Conservation (phyloP, 2,113 vertebrate genomes). For the Columba janthina region DNA sequence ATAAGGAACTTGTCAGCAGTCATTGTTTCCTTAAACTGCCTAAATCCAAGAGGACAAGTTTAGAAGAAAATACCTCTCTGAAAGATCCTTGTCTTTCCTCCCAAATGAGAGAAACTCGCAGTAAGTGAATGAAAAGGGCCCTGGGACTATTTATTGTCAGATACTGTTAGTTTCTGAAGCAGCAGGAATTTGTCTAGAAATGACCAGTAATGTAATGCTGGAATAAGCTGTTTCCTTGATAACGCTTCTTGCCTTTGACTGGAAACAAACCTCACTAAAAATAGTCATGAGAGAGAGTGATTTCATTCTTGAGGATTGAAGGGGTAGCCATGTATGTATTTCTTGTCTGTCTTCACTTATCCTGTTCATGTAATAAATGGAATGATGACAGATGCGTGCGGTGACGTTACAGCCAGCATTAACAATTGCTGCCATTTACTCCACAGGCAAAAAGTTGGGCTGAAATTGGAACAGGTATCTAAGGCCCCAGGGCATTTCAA, state of each 20-base stretch:
- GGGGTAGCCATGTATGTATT: not conserved
- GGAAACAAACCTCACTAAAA: conserved; percentile 26
- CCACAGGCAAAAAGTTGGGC: not conserved
- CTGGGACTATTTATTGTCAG: not conserved
- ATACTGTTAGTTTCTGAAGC: conserved; percentile 2
- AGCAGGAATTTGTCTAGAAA: not conserved
- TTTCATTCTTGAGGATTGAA: conserved; percentile 27
- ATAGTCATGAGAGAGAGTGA: not conserved
- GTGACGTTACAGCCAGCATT: not conserved
- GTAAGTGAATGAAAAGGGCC: conserved; percentile 6
- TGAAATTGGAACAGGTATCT: not conserved
- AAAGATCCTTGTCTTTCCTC: conserved; percentile 38
- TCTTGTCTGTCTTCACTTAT: conserved; percentile 22
- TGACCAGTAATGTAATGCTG: not conserved
- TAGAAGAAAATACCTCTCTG: conserved; percentile 40
- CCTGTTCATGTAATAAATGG: conserved; percentile 3
- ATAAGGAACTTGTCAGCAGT: conserved; percentile 68
- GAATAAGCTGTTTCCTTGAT: conserved; percentile 5
- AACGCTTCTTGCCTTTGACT: not conserved
- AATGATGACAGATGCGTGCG: not conserved
- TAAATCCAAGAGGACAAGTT: conserved; percentile 49
- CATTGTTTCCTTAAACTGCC: conserved; percentile 68
- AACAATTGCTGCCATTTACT: conserved; percentile 2
- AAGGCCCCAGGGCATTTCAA: not conserved
- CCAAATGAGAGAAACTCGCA: not conserved